These are phyloP conservation scores for Sialia sialis DNA, from an alignment of 2,113 vertebrate species.

Conservation along the genomic window DNA sequence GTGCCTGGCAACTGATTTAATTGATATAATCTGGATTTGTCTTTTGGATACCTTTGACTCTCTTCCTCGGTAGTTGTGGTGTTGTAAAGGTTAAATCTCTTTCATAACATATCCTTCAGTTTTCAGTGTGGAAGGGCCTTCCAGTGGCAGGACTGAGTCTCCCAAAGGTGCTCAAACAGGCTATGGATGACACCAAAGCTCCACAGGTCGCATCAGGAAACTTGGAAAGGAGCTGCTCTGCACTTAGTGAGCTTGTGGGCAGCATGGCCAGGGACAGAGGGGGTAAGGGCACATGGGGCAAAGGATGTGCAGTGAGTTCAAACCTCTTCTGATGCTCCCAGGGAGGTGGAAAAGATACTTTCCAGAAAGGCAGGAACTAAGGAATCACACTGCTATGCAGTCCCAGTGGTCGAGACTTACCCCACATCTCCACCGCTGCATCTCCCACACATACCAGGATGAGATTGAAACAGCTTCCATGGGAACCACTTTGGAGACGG, in stretches of 20 bases:
- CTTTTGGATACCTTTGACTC: neutral
- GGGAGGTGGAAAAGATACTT: neutral
- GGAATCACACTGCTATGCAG: rapidly evolving
- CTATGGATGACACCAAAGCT: neutral
- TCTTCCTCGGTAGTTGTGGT: neutral
- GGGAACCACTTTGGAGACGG: rapidly evolving
- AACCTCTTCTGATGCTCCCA: neutral
- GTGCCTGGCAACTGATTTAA: neutral
- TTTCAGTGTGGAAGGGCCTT: neutral
- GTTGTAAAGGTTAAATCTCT: neutral
- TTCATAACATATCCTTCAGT: neutral
- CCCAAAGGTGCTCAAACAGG: neutral
- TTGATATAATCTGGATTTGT: neutral
- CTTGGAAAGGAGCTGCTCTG: neutral
- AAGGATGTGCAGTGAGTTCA: neutral
- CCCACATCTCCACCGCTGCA: rapidly evolving
- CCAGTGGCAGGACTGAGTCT: neutral
- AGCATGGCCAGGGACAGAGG: rapidly evolving
- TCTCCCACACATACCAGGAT: rapidly evolving
- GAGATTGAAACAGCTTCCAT: rapidly evolving
- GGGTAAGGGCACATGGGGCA: neutral
- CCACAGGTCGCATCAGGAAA: neutral
- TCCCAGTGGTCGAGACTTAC: neutral
- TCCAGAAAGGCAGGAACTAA: neutral
- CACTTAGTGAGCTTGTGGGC: neutral